phyloP scores from a whole-genome alignment of 2,797 vertebrate genomes.

The Agapornis canus region DNA sequence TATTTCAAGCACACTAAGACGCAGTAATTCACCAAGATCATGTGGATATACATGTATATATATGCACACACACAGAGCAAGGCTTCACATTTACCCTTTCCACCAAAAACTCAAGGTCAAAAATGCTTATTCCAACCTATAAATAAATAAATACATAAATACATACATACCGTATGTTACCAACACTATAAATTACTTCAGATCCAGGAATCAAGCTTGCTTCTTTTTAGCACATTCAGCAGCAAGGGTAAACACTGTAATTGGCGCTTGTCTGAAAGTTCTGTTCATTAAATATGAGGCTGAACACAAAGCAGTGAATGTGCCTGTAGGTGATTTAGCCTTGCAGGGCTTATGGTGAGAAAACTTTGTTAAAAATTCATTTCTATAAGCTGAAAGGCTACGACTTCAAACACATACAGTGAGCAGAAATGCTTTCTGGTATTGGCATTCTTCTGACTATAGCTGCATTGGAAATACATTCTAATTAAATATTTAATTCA shows the following conservation, averaged over 20 bases:
- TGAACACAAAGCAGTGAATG: neutral
- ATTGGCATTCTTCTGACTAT: neutral
- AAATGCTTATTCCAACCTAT: neutral
- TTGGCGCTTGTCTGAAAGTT: neutral
- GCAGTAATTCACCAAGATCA: neutral
- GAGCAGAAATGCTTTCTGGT: neutral
- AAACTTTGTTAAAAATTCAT: neutral
- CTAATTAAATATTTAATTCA: neutral
- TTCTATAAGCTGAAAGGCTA: neutral
- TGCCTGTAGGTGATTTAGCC: neutral
- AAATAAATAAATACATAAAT: no score
- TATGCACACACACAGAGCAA: neutral
- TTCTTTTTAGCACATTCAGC: neutral
- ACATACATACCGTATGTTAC: neutral
- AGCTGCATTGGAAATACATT: neutral
- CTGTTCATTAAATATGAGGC: neutral
- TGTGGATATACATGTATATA: rapidly evolving
- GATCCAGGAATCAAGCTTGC: neutral
- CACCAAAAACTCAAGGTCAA: neutral
- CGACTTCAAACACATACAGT: rapidly evolving
- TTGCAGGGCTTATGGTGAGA: neutral
- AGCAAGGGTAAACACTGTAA: neutral
- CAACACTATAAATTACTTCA: neutral
- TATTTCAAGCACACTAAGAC: neutral
- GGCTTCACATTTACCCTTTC: neutral